These are phyloP conservation scores for Lepidotrigona ventralis DNA, from an alignment of 1,140 invertebrate genomes.

Conservation along the genomic window DNA sequence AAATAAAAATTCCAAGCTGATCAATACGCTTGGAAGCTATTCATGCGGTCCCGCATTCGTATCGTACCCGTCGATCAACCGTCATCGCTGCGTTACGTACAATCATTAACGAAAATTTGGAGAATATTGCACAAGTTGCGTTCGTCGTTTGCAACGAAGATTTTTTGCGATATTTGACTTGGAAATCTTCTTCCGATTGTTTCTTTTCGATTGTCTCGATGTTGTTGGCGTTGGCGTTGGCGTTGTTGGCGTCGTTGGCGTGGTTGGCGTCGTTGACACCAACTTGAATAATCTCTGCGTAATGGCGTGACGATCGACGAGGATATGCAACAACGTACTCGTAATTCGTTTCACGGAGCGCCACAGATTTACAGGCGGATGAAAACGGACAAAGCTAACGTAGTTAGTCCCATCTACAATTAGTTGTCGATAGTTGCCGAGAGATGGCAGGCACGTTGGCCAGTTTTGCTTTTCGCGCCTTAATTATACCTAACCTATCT, in stretches of 20 bases:
- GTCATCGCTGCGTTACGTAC: too few species aligned
- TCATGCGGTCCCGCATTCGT: too few species aligned
- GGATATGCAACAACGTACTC: background rate
- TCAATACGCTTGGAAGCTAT: too few species aligned
- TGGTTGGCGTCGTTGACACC: too few species aligned
- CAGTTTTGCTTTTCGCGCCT: conserved; percentile 32
- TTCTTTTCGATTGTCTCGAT: background rate
- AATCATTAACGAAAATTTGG: background rate
- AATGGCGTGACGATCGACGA: background rate
- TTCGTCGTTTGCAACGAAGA: too few species aligned
- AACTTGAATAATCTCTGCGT: background rate
- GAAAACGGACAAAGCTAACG: background rate
- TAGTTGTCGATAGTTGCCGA: background rate
- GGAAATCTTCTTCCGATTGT: too few species aligned
- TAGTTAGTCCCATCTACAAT: background rate
- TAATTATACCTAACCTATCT: conserved; percentile 24
- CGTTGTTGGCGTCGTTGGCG: too few species aligned
- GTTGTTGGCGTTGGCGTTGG: too few species aligned
- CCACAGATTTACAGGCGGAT: background rate
- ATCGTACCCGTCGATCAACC: too few species aligned
- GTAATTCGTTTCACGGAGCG: background rate
- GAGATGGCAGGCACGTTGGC: conserved; percentile 17
- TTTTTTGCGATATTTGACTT: background rate
- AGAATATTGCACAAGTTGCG: background rate
- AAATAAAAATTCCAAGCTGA: too few species aligned